Percentiles rank a stretch among this genome's conserved stretches.
Conservation (phyloP, 2,113 vertebrate species). For the Gasterosteus nipponicus region DNA sequence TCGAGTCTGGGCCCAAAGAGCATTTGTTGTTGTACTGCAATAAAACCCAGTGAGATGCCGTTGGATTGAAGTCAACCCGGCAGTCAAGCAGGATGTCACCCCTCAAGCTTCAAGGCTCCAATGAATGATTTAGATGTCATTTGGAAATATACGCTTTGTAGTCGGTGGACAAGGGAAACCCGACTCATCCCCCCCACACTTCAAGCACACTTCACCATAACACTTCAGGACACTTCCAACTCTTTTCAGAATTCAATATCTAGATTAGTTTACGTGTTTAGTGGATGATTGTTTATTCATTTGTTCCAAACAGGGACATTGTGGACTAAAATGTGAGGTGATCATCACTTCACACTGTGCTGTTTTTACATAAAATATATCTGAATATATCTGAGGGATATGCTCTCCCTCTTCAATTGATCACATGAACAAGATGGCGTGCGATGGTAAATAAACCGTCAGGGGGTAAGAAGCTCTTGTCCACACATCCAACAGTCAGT, state of each 20-base stretch:
- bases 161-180: too few species aligned
- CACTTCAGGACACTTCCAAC: neutral
- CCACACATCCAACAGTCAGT: too few species aligned
- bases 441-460: neutral
- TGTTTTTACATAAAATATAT: neutral
- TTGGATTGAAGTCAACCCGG: neutral
- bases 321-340: neutral
- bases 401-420: neutral
- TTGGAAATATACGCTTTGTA: neutral
- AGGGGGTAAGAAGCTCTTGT: neutral
- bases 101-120: neutral
- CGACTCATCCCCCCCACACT: neutral
- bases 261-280: neutral
- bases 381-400: neutral
- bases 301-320: slow-evolving; percentile 10
- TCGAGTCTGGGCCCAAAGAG: slow-evolving; percentile 15
- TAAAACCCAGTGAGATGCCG: slow-evolving; percentile 2
- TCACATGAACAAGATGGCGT: neutral
- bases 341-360: neutral
- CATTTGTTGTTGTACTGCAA: slow-evolving; percentile 18
- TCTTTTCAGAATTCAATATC: neutral
- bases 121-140: neutral
- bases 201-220: neutral
- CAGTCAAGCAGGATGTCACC: neutral
- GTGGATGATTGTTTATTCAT: slow-evolving; percentile 12